Percentiles rank a stretch among this genome's conserved stretches.
These are phyloP conservation scores for Glyptemys insculpta DNA, from an alignment of 2,797 vertebrate species.

Conservation along the genomic window DNA sequence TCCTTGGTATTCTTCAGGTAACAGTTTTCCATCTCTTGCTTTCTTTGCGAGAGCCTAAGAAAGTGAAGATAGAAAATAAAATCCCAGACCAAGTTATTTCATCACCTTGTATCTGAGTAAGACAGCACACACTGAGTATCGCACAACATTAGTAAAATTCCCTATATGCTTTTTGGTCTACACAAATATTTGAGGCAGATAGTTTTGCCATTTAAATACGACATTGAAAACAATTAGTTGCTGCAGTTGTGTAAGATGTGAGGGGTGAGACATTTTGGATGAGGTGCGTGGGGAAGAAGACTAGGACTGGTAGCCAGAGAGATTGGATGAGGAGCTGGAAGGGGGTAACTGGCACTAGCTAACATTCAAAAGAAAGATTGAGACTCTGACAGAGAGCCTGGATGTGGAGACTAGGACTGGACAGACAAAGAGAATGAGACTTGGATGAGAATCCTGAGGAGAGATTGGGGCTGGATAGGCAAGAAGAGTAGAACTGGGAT, in stretches of 20 bases:
- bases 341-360: neutral
- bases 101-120: neutral
- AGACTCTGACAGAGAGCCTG: neutral
- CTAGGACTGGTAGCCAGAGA: neutral
- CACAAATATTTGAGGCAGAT: neutral
- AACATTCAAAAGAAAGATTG: neutral
- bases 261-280: neutral
- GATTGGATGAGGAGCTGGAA: neutral
- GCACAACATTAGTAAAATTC: neutral
- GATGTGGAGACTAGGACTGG: neutral
- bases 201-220: neutral
- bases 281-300: neutral
- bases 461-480: neutral
- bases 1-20: constrained; percentile 97
- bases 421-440: neutral
- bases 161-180: neutral
- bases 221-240: neutral
- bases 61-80: constrained; percentile 32
- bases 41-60: constrained; percentile 91
- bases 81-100: neutral
- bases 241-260: neutral
- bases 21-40: constrained; percentile 94
- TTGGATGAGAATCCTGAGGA: neutral
- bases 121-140: neutral
- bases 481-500: neutral